Conservation (phyloP, 2,113 vertebrate genomes). For the Mirza zaza region DNA sequence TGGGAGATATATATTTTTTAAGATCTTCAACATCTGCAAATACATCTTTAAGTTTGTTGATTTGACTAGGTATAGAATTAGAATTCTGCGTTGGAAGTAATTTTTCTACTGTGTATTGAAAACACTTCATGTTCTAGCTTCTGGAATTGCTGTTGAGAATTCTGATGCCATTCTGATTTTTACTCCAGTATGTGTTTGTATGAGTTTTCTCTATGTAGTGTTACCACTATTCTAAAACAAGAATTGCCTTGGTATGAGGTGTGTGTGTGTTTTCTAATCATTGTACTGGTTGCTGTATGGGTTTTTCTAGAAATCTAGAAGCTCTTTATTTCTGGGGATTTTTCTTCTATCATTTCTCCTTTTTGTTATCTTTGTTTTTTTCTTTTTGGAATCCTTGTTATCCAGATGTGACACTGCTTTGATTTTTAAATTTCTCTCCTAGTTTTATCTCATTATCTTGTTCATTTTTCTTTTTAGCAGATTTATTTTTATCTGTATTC, state of each 20-base stretch:
- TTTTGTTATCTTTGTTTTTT: conserved; percentile 6
- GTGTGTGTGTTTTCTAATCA: neutral
- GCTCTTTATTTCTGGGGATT: neutral
- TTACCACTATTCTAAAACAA: neutral
- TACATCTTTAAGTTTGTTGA: neutral
- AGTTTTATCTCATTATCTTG: neutral
- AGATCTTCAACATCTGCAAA: neutral
- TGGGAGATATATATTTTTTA: neutral
- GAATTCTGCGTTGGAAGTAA: conserved; percentile 17
- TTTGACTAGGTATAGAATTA: conserved; percentile 13
- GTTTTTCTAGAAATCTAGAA: neutral
- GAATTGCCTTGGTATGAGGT: neutral
- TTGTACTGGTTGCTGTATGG: neutral
- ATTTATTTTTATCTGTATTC: neutral
- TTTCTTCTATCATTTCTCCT: conserved; percentile 3
- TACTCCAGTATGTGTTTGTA: neutral
- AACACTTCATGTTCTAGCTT: neutral
- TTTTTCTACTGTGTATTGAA: conserved; percentile 20
- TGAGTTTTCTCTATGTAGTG: neutral
- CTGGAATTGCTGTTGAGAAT: neutral
- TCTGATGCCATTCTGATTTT: neutral
- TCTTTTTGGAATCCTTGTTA: neutral
- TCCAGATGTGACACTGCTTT: neutral
- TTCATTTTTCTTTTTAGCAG: neutral
- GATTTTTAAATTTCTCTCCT: conserved; percentile 13